These are phyloP conservation scores for Itoplectis maculator DNA, from an alignment of 2,888 invertebrate genomes.

Conservation along the genomic window DNA sequence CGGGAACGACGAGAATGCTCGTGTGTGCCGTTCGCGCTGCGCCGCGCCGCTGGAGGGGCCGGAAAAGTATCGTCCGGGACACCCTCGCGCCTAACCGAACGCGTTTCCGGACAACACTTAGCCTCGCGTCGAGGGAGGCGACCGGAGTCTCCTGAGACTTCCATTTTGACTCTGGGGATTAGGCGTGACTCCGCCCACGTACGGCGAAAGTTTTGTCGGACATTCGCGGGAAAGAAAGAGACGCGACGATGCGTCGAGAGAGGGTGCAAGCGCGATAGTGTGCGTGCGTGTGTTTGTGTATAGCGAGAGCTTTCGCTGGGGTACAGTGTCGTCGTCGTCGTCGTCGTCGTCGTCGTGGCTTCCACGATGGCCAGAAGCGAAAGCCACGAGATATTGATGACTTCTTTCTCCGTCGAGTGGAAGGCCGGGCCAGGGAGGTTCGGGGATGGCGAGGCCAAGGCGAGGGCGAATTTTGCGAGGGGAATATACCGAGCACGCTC, in stretches of 20 bases:
- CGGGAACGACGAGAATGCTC: slow-evolving; percentile 53
- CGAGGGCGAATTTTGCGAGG: slow-evolving; percentile 61
- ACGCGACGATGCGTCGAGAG: slow-evolving; percentile 52
- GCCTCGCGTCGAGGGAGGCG: slow-evolving; percentile 57
- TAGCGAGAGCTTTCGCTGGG: slow-evolving; percentile 42
- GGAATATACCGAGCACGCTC: slow-evolving; percentile 49
- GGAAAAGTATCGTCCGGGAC: slow-evolving; percentile 79
- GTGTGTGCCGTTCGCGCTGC: slow-evolving; percentile 22
- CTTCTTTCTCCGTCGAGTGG: slow-evolving; percentile 77
- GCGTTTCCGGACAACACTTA: slow-evolving; percentile 66
- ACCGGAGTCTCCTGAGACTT: slow-evolving; percentile 83
- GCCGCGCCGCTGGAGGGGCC: slow-evolving; percentile 36
- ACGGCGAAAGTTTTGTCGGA: slow-evolving; percentile 78
- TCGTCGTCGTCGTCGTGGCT: too few relatives aligned
- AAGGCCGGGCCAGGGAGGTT: slow-evolving; percentile 62
- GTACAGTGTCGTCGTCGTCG: slow-evolving; percentile 64
- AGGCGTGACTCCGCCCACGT: slow-evolving; percentile 84
- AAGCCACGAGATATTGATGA: slow-evolving; percentile 83
- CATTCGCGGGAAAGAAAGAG: slow-evolving; percentile 33
- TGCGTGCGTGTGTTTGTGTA: slow-evolving; percentile 39
- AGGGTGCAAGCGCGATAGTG: slow-evolving; percentile 28
- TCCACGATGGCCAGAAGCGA: slow-evolving; percentile 79
- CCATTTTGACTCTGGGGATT: slow-evolving; percentile 85
- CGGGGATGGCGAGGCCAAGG: slow-evolving; percentile 44
- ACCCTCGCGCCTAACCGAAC: slow-evolving; percentile 70